A percentile compares a stretch with the other conserved stretches of the same genome.
Conservation (phyloP, 2,113 vertebrate species). For the Saimiri boliviensis region DNA sequence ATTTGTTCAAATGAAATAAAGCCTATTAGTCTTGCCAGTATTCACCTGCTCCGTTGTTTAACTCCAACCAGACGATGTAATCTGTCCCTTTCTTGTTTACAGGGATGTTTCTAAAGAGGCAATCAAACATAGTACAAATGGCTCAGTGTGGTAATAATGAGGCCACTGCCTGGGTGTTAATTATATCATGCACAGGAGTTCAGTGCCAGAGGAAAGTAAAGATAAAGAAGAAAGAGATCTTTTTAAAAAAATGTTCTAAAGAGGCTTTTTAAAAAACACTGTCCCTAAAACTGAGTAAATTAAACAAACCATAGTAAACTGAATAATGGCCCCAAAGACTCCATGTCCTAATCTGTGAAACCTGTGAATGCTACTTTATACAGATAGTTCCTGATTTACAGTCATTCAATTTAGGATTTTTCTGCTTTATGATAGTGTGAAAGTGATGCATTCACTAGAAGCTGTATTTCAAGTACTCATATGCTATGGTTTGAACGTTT, state of each 20-base stretch:
- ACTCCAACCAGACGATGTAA: conserved; percentile 46
- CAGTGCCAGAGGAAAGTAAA: not conserved
- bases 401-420: not conserved
- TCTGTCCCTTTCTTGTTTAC: conserved; percentile 53
- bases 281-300: not conserved
- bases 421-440: not conserved
- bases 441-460: not conserved
- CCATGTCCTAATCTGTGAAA: not conserved
- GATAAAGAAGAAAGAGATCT: not conserved
- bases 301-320: not conserved
- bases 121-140: not conserved
- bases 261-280: not conserved
- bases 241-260: not conserved
- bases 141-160: not conserved
- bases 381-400: not conserved
- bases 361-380: not conserved
- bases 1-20: conserved; percentile 70
- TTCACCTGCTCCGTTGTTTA: conserved; percentile 38
- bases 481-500: not conserved
- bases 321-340: not conserved
- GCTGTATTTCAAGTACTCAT: not conserved
- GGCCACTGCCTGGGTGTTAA: not conserved
- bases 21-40: conserved; percentile 53
- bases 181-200: not conserved
- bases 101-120: conserved; percentile 22